Conservation (phyloP, 2,113 vertebrate genomes). For the Antechinus stuartii region DNA sequence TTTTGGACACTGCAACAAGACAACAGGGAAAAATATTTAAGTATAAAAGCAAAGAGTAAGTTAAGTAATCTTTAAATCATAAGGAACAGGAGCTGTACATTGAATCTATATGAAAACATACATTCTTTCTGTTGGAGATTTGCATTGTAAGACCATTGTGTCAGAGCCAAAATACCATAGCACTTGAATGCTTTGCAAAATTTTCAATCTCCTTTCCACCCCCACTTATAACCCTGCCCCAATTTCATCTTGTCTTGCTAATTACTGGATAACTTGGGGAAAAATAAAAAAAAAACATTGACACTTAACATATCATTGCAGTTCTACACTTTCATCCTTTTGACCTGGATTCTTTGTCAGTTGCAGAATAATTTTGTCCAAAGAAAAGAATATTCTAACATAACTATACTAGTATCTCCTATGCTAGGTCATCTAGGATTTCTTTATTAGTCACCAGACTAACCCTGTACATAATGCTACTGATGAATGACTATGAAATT, state of each 20-base stretch:
- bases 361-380: not conserved
- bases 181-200: not conserved
- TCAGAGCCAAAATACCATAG: not conserved
- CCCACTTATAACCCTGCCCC: not conserved
- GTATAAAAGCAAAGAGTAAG: not conserved
- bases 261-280: not conserved
- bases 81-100: not conserved
- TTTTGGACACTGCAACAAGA: not conserved
- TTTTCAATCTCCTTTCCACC: not conserved
- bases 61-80: not conserved
- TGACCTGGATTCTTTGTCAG: not conserved
- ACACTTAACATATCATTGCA: not conserved
- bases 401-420: not conserved
- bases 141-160: not conserved
- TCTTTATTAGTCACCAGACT: not conserved
- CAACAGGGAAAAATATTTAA: not conserved
- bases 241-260: not conserved
- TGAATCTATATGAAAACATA: not conserved
- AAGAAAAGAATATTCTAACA: not conserved
- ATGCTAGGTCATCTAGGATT: not conserved
- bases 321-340: not conserved
- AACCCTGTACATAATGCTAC: not conserved
- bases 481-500: not conserved
- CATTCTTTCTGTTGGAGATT: not conserved
- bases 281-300: not conserved